Conservation (phyloP, 1,140 invertebrate species). For the Diabrotica undecimpunctata region DNA sequence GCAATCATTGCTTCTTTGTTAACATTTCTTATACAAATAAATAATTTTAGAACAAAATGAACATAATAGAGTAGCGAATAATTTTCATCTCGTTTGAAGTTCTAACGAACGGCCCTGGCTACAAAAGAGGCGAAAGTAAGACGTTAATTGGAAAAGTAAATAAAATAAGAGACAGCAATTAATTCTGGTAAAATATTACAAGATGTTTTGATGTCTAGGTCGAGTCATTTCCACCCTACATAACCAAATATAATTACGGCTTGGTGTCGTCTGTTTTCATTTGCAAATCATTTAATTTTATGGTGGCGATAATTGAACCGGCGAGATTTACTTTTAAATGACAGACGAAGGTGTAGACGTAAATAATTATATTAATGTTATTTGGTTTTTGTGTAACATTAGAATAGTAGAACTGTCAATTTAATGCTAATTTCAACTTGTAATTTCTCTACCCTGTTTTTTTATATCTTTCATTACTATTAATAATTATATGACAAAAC, state of each 20-base stretch:
- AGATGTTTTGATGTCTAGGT: background rate
- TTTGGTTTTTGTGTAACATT: too few relatives aligned
- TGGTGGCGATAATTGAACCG: background rate
- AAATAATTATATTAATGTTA: too few relatives aligned
- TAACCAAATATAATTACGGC: background rate
- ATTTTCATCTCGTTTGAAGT: background rate
- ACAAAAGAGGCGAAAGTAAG: background rate
- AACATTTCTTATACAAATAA: too few relatives aligned
- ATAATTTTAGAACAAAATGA: too few relatives aligned
- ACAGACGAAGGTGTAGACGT: too few relatives aligned
- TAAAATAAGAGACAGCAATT: background rate
- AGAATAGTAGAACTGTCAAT: too few relatives aligned
- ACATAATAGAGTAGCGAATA: too few relatives aligned
- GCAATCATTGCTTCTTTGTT: too few relatives aligned
- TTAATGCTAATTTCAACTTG: too few relatives aligned
- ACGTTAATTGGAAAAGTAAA: slow-evolving; percentile 1
- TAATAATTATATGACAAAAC: too few relatives aligned
- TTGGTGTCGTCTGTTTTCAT: background rate
- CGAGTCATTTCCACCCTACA: background rate
- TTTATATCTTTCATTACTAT: too few relatives aligned
- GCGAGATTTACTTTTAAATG: background rate
- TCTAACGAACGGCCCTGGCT: background rate
- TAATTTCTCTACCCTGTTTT: too few relatives aligned
- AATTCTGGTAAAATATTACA: slow-evolving; percentile 3
- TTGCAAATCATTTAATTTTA: background rate